Conservation (phyloP, 2,797 vertebrate genomes). For the Steatocranus sp. region DNA sequence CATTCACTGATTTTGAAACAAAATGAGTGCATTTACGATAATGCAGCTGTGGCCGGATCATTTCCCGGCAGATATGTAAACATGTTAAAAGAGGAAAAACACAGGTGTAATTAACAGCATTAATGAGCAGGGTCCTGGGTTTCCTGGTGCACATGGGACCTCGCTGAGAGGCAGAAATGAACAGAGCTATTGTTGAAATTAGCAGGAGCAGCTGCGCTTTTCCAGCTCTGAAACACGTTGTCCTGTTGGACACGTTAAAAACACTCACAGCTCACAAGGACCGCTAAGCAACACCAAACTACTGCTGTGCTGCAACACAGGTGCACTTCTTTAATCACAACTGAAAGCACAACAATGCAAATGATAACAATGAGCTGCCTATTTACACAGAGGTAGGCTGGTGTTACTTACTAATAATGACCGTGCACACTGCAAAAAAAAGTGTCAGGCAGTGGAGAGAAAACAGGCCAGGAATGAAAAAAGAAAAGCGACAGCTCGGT, state of each 20-base stretch:
- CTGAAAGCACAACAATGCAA: background rate
- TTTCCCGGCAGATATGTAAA: background rate
- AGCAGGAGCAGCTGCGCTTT: background rate
- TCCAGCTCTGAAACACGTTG: background rate
- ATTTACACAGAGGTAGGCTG: background rate
- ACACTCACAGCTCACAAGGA: background rate
- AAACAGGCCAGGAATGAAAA: background rate
- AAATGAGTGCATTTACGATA: background rate
- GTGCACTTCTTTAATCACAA: background rate
- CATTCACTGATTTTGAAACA: background rate
- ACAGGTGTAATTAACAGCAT: background rate
- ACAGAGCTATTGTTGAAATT: background rate
- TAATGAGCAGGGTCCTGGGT: background rate
- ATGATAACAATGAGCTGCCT: background rate
- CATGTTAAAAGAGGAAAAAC: background rate
- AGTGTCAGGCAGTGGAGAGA: background rate
- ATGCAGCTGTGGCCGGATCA: background rate
- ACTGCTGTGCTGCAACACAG: background rate
- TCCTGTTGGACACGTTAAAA: background rate
- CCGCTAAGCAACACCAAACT: background rate
- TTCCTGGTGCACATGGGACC: background rate
- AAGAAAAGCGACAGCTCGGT: background rate
- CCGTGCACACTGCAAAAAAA: background rate
- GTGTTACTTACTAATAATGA: background rate
- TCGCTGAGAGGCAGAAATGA: background rate